phyloP scores from a whole-genome alignment of 2,113 vertebrate species.

The Balaenoptera acutorostrata region DNA sequence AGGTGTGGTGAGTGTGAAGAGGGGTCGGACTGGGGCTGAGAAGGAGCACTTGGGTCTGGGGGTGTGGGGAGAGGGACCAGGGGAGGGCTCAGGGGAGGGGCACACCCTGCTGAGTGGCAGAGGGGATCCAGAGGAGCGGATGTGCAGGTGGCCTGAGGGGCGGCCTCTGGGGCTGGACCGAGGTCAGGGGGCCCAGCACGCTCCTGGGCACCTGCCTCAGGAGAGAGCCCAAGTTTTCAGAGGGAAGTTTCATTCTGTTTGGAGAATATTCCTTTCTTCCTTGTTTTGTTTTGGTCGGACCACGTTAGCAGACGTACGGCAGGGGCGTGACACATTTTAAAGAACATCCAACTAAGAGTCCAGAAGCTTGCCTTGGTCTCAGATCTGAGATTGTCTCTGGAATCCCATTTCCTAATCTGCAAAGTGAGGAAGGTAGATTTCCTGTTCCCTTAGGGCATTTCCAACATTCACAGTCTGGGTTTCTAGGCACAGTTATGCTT shows the following conservation, averaged over 20 bases:
- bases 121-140: background rate
- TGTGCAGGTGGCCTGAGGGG: too few species aligned
- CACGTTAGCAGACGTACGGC: background rate
- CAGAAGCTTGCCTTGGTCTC: background rate
- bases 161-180: fast-evolving
- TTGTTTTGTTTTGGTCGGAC: background rate
- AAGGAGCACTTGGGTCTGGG: too few species aligned
- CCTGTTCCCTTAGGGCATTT: background rate
- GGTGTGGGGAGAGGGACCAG: too few species aligned
- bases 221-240: background rate
- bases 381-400: background rate
- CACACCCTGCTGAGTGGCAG: background rate
- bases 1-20: background rate
- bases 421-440: background rate
- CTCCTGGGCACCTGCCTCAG: background rate
- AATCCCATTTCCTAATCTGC: background rate
- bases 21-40: background rate
- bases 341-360: background rate
- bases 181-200: background rate
- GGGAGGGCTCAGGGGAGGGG: fast-evolving
- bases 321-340: background rate
- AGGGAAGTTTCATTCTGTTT: background rate
- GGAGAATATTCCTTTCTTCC: background rate
- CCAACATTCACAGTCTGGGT: background rate
- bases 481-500: background rate